Evolutionary conservation across 2,797 vertebrate genomes (phyloP), one percentile per base, ranked within the genome.

Genomic region (Triplophysa bombifrons): DNA sequence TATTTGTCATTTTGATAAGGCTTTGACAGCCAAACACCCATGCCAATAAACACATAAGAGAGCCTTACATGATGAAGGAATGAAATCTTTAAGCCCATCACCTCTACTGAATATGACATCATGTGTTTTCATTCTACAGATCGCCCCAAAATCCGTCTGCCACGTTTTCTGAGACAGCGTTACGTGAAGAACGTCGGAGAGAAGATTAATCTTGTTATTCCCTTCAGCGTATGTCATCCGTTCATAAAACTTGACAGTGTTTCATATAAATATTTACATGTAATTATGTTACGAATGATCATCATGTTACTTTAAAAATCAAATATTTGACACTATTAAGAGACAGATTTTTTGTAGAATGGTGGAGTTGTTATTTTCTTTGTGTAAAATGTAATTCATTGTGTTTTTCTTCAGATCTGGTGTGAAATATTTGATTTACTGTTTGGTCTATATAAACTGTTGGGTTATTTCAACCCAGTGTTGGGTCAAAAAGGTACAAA

Each of bases 181-280:
- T 96, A 93, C 0, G 86, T 98, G 46, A 91, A 92, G 65, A 80
- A 63, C 0, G 96, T 95, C 56, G 96, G 96, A 80, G 93, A 93
- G 51, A 88, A 94, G 0, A 87, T 99, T 89, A 99, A 99, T 88
- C 79, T 99, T 69, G 94, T 96, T 88, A 94, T 99, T 89, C 98
- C 98, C 78, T 98, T 98, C 90, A 93, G 93, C 88, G 98, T 99
- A 90, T 83, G 94, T 88, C 14, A 30, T 44, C 75, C 41, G 14
- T 25, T 55, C 53, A 55, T n/a, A 20, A 55, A 55, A 20, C 46
- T 48, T 13, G 12, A 48, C 13, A 48, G 50, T 10, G 53, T 55
- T 17, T 55, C 9, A n/a, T 55, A 20, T n/a, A n/a, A 9, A 48
- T 41, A 11, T 41, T 41, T 11, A 41, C 38, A 41, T 41, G 10